phyloP scores from a whole-genome alignment of 2,888 invertebrate species.

The Trichopria drosophilae region DNA sequence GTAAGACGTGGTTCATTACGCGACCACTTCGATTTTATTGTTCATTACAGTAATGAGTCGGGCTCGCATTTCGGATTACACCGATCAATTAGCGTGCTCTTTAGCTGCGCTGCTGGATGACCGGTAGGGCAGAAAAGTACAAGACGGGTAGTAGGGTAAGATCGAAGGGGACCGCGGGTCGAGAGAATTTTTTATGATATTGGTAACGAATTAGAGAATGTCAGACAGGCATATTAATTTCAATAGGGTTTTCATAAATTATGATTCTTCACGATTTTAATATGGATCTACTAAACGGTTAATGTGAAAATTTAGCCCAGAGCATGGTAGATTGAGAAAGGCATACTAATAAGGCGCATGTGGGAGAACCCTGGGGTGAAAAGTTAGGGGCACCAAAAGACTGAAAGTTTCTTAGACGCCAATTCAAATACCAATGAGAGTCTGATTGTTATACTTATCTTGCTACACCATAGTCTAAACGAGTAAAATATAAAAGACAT shows the following conservation, averaged over 20 bases:
- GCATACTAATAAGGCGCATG: no score
- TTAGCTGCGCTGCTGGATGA: no score
- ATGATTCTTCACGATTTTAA: slow-evolving; percentile 54
- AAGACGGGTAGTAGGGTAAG: slow-evolving; percentile 23
- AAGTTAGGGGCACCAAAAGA: no score
- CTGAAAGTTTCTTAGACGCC: no score
- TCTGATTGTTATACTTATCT: no score
- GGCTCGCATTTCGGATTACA: slow-evolving; percentile 44
- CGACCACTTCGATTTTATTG: slow-evolving; percentile 44
- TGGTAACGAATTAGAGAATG: slow-evolving; percentile 52
- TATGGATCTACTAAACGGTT: slow-evolving; percentile 45
- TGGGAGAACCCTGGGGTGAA: no score
- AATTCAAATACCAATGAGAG: no score
- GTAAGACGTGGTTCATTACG: slow-evolving; percentile 46
- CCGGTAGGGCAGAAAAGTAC: slow-evolving; percentile 19
- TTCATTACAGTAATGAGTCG: slow-evolving; percentile 52
- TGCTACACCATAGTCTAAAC: no score
- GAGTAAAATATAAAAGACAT: no score
- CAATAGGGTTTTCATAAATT: slow-evolving; percentile 55
- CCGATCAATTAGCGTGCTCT: slow-evolving; percentile 48
- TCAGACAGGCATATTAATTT: slow-evolving; percentile 56
- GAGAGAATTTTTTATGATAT: slow-evolving; percentile 34
- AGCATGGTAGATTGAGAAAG: slow-evolving; percentile 27
- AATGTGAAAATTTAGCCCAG: slow-evolving; percentile 21
- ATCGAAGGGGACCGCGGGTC: slow-evolving; percentile 25